Conservation (phyloP, 2,797 vertebrate species). For the Sternotherus odoratus region DNA sequence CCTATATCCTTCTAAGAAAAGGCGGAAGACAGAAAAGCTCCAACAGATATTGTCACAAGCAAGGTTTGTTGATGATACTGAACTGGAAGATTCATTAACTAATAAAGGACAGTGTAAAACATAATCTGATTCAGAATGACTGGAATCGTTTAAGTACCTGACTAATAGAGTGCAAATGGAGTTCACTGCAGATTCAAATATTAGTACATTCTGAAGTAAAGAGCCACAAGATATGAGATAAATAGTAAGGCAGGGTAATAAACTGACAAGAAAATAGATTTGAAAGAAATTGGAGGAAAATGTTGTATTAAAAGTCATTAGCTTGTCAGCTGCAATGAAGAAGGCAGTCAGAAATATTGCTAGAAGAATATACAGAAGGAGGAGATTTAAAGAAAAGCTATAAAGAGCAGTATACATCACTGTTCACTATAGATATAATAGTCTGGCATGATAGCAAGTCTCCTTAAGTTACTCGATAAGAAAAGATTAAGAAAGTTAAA, state of each 20-base stretch:
- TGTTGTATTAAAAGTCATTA: background rate
- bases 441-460: background rate
- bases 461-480: background rate
- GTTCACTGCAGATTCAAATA: conserved; percentile 36
- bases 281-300: conserved; percentile 19
- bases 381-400: background rate
- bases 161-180: conserved; percentile 46
- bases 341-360: background rate
- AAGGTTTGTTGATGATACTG: conserved; percentile 27
- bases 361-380: conserved; percentile 8
- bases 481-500: conserved; percentile 23
- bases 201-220: conserved; percentile 24
- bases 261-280: background rate
- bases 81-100: conserved; percentile 63
- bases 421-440: background rate
- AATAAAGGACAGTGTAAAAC: conserved; percentile 64
- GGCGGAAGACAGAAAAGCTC: conserved; percentile 9
- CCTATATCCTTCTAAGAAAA: conserved; percentile 1
- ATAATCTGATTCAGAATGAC: conserved; percentile 52
- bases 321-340: background rate
- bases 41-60: conserved; percentile 20
- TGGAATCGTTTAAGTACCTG: conserved; percentile 40
- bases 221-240: background rate
- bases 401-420: background rate
- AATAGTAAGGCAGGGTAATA: background rate